phyloP scores from a whole-genome alignment of 2,888 invertebrate genomes.

The Octodonta nipae region DNA sequence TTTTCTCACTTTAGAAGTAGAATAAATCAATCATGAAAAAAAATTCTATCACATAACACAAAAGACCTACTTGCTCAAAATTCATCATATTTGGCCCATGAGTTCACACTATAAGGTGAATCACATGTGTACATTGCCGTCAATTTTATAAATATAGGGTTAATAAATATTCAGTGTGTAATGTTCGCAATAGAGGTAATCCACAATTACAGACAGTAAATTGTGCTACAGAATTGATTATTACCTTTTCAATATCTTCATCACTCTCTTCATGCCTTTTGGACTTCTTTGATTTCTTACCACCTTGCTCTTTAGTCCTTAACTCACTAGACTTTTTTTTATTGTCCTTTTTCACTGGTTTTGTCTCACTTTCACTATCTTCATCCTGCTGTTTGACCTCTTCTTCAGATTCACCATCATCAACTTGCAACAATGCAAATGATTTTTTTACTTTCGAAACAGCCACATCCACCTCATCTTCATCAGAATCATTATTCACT shows the following conservation, averaged over 20 bases:
- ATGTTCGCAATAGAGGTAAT: too few species aligned
- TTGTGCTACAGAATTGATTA: too few species aligned
- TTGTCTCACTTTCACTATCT: conserved; percentile 34
- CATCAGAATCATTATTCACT: conserved; percentile 28
- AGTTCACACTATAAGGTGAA: too few species aligned
- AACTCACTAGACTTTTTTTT: conserved; percentile 33
- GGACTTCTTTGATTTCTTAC: conserved; percentile 65
- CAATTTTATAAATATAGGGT: too few species aligned
- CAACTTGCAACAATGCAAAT: conserved; percentile 55
- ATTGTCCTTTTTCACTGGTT: conserved; percentile 31
- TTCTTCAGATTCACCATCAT: conserved; percentile 41
- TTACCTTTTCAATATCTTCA: conserved; percentile 64
- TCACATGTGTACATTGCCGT: too few species aligned
- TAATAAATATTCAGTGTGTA: too few species aligned
- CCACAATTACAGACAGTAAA: too few species aligned
- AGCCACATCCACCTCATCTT: conserved; percentile 29
- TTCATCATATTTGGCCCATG: too few species aligned
- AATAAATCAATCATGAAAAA: too few species aligned
- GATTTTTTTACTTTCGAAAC: conserved; percentile 34
- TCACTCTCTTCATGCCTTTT: conserved; percentile 61
- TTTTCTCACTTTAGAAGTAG: too few species aligned
- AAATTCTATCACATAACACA: too few species aligned
- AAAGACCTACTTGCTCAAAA: too few species aligned
- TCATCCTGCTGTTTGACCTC: conserved; percentile 24
- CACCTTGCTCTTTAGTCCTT: conserved; percentile 32